These are phyloP conservation scores for Aegypius monachus DNA, from an alignment of 2,113 vertebrate genomes.

Conservation along the genomic window DNA sequence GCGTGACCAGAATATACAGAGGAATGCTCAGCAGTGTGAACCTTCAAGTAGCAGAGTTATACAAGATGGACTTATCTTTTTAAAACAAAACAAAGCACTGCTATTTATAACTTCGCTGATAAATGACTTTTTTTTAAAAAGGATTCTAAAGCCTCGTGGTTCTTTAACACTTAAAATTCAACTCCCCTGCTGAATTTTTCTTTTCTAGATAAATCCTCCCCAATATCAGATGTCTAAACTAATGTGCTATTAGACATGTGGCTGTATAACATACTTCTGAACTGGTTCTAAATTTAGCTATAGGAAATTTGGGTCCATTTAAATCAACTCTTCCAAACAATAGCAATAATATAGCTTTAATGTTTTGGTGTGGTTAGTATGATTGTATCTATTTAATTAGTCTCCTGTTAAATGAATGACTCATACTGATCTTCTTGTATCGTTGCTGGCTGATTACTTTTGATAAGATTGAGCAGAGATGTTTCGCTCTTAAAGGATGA, in stretches of 20 bases:
- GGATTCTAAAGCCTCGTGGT: not conserved
- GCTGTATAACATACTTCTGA: not conserved
- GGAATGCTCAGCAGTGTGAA: not conserved
- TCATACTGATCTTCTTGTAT: not conserved
- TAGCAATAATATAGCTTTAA: not conserved
- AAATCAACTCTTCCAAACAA: not conserved
- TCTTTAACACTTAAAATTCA: not conserved
- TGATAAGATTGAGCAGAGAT: not conserved
- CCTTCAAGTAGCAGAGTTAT: not conserved
- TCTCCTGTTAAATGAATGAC: not conserved
- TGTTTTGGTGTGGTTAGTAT: not conserved
- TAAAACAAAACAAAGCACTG: not conserved
- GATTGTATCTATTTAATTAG: not conserved
- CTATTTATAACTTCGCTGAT: not conserved
- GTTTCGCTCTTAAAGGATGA: not conserved
- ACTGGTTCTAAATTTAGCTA: slow-evolving; percentile 40
- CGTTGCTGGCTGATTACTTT: not conserved
- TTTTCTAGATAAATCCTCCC: not conserved
- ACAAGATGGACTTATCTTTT: not conserved
- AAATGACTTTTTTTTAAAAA: not conserved
- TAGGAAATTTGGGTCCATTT: not conserved
- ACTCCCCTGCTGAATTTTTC: not conserved
- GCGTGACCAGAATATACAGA: not conserved
- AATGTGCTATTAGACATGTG: not conserved
- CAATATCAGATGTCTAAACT: not conserved